Evolutionary conservation across 2,113 vertebrate species (phyloP), one percentile per base, ranked within the genome.

Genomic region (Abramis brama): DNA sequence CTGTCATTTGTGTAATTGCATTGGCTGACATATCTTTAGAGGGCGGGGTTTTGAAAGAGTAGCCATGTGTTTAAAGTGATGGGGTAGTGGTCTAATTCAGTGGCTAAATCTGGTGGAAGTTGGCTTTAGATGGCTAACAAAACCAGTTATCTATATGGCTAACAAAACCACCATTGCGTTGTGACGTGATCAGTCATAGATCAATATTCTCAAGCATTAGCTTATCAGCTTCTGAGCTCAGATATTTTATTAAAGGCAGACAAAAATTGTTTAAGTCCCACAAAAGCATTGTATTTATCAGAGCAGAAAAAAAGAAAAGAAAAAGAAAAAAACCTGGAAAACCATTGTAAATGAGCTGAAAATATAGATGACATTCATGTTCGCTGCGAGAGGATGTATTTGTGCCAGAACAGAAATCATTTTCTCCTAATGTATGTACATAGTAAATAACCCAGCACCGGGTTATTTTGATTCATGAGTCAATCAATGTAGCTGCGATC

Each of bases 361-460:
- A 71, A 27, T 81, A 68, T 71, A 86, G 85, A 57, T 68, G n/a
- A 52, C 59, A 86, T 80, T 70, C 50, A 39, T 60, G n/a, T 47
- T 27, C 68, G 21, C 85, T 79, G 36, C 76, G 12, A 86, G 77
- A 71, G 73, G 68, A 81, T 57, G 60, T 87, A 64, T 89, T 78
- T 85, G 76, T 77, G 59, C 60, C 23, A 25, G 19, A 82, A 75
- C 73, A 55, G 83, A 78, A 83, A 50, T 47, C 47, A 75, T 87
- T 86, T 77, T 60, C 25, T 60, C 87, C 66, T 92, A 86, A 91
- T 85, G 87, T 88, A 87, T 85, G 89, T 91, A 85, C 88, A 85
- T 88, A 80, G 83, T 86, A 89, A 91, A 88, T 83, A 79, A 83
- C 71, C 81, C 33, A 43, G 75, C 66, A 50, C 27, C 27, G 10